Percentiles rank a stretch among this genome's conserved stretches.
These are phyloP conservation scores for Philhelius pedissequus DNA, from an alignment of 2,888 invertebrate genomes.

Conservation along the genomic window DNA sequence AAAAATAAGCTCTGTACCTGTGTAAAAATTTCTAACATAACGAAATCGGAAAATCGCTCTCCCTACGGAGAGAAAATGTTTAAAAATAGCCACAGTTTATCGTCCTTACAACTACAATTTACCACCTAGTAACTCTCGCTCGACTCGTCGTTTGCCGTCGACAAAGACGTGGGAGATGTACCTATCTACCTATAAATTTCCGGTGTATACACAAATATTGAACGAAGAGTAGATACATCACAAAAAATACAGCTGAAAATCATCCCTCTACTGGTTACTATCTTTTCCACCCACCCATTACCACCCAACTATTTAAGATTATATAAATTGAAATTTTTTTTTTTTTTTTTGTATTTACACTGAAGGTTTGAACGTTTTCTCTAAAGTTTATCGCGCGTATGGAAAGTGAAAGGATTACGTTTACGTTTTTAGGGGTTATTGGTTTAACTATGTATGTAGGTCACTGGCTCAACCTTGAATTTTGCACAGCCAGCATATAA, in stretches of 20 bases:
- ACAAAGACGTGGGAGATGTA: conserved; percentile 3
- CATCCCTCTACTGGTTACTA: not conserved
- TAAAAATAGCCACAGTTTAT: conserved; percentile 57
- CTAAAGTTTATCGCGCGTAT: not conserved
- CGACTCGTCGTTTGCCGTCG: conserved; percentile 6
- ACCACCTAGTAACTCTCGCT: conserved; percentile 33
- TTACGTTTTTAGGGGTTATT: conserved; percentile 31
- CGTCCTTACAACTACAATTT: conserved; percentile 36
- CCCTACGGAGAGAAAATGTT: conserved; percentile 28
- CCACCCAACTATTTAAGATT: not conserved
- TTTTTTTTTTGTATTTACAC: not conserved
- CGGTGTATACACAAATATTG: conserved; percentile 62
- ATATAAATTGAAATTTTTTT: conserved; percentile 33
- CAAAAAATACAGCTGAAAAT: not conserved
- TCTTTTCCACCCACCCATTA: not conserved
- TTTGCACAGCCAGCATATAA: not conserved
- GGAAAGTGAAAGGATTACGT: conserved; percentile 53
- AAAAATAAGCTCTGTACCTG: conserved; percentile 10
- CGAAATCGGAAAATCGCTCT: not conserved
- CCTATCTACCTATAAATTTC: conserved; percentile 47
- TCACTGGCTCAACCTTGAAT: conserved; percentile 52
- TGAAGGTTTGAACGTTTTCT: not conserved
- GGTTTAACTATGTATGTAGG: conserved; percentile 11
- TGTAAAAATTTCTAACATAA: not conserved
- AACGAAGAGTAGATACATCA: conserved; percentile 59